Percentiles rank a stretch among this genome's conserved stretches.
These are phyloP conservation scores for Tapera naevia DNA, from an alignment of 2,797 vertebrate genomes.

Conservation along the genomic window DNA sequence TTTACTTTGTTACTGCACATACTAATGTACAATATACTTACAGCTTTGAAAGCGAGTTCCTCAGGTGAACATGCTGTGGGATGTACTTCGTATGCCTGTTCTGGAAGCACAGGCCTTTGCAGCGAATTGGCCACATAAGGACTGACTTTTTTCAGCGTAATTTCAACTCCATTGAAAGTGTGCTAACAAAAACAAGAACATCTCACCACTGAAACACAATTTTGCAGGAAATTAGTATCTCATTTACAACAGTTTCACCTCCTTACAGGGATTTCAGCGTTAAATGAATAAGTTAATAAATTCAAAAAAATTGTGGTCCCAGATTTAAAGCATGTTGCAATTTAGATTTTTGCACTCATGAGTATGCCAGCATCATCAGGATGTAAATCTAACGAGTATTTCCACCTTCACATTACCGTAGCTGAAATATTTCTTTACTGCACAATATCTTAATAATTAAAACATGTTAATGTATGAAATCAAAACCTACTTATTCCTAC, in stretches of 20 bases:
- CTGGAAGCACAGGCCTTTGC: neutral
- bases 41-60: neutral
- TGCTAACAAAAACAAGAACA: slow-evolving; percentile 46
- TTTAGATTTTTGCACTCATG: neutral
- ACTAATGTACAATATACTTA: slow-evolving; percentile 32
- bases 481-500: neutral
- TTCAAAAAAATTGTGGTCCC: neutral
- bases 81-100: neutral
- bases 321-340: neutral
- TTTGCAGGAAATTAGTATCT: neutral
- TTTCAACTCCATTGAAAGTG: slow-evolving; percentile 36
- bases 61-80: neutral
- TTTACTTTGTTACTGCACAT: neutral
- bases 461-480: neutral
- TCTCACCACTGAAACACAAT: neutral
- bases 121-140: neutral
- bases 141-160: slow-evolving; percentile 11
- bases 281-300: neutral
- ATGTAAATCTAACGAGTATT: neutral
- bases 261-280: neutral
- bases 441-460: neutral
- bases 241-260: neutral
- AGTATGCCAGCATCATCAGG: neutral
- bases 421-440: neutral
- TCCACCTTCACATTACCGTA: neutral